Conservation (phyloP, 2,113 vertebrate genomes). For the Cyphomyrus plagiostoma region DNA sequence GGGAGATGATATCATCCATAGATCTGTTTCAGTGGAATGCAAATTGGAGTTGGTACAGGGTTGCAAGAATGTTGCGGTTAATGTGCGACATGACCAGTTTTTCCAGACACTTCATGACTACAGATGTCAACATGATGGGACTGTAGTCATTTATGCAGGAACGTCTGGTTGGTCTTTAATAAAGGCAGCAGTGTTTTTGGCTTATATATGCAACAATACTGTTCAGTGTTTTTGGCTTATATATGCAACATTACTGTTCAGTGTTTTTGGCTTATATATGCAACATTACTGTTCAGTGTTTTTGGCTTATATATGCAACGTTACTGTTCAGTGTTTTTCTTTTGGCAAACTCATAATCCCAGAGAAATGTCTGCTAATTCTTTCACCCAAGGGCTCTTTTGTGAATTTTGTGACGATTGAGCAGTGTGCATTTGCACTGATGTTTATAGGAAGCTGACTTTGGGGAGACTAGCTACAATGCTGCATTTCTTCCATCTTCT, state of each 20-base stretch:
- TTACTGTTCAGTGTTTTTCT: neutral
- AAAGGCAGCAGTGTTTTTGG: neutral
- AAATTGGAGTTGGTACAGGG: neutral
- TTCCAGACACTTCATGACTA: neutral
- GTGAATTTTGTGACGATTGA: neutral
- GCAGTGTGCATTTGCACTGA: neutral
- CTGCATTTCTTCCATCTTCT: neutral
- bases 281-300: neutral
- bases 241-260: neutral
- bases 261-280: neutral
- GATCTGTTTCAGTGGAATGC: neutral
- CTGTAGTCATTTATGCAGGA: neutral
- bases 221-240: neutral
- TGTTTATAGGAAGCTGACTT: neutral
- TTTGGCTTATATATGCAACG: neutral
- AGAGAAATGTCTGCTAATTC: neutral
- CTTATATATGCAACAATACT: neutral
- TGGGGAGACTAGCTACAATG: neutral
- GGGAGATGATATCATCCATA: neutral
- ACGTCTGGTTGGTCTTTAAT: neutral
- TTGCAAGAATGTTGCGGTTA: neutral
- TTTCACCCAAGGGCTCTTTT: neutral
- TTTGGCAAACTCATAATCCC: neutral
- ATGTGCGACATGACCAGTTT: neutral
- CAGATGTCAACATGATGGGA: neutral